Evolutionary conservation across 1,140 invertebrate species (phyloP).

Genomic region (Panagrolaimus sp.): DNA sequence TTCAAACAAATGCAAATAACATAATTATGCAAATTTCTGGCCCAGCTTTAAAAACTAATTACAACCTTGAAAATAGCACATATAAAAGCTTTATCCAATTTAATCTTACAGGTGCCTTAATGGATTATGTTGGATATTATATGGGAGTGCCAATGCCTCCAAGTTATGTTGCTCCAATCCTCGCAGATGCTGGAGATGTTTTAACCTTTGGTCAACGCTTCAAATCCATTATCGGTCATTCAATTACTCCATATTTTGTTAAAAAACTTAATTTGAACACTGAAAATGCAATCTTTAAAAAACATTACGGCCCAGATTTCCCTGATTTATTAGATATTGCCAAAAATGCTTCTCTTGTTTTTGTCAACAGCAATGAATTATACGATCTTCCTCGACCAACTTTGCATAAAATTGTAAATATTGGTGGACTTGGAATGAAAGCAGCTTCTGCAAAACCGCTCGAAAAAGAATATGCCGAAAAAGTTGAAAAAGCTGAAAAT

Average conservation of each 20-base stretch:
- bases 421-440: conserved; percentile 20
- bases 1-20: no score
- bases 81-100: no score
- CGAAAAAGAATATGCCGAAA: conserved; percentile 1
- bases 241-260: neutral
- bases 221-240: neutral
- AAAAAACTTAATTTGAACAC: neutral
- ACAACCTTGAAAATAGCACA: no score
- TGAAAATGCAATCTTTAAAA: neutral
- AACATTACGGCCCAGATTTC: neutral
- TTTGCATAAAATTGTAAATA: conserved; percentile 19
- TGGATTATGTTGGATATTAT: conserved; percentile 15
- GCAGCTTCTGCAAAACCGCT: neutral
- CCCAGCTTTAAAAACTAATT: no score
- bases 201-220: neutral
- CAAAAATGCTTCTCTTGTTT: conserved; percentile 14
- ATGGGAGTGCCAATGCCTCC: neutral
- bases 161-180: neutral
- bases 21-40: no score
- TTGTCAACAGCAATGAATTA: conserved; percentile 18
- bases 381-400: conserved; percentile 17
- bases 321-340: neutral
- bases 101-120: neutral
- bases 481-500: conserved; percentile 12
- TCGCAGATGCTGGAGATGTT: neutral